These are phyloP conservation scores for Rhea pennata DNA, from an alignment of 2,113 vertebrate genomes.

Conservation along the genomic window DNA sequence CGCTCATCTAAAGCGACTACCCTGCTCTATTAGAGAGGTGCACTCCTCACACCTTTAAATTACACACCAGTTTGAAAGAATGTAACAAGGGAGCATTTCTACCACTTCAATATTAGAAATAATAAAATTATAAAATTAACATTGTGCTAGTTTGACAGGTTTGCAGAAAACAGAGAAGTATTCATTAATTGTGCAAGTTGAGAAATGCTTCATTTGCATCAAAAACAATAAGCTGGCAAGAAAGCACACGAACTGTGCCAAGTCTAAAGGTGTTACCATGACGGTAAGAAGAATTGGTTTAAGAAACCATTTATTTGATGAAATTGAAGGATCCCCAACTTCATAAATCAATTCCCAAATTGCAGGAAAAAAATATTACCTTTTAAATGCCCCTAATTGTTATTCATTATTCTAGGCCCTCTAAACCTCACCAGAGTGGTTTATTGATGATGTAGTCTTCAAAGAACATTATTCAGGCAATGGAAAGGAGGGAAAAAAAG, in stretches of 20 bases:
- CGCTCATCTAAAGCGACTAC: not conserved
- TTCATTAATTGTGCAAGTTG: conserved; percentile 49
- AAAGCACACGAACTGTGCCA: conserved; percentile 12
- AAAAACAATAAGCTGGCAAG: conserved; percentile 68
- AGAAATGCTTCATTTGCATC: conserved; percentile 63
- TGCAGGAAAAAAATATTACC: conserved; percentile 73
- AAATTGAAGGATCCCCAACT: conserved; percentile 73
- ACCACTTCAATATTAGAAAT: not conserved
- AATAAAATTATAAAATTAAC: not conserved
- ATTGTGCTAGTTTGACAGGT: not conserved
- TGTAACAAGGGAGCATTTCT: not conserved
- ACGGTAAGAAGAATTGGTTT: conserved; percentile 60
- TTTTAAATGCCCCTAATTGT: conserved; percentile 79
- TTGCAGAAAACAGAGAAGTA: not conserved
- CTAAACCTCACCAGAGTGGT: conserved; percentile 68
- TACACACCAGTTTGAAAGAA: not conserved
- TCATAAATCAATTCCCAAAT: conserved; percentile 79
- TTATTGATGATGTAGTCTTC: conserved; percentile 75
- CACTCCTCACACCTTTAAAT: not conserved
- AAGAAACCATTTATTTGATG: conserved; percentile 79
- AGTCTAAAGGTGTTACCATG: conserved; percentile 55
- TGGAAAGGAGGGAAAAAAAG: not conserved
- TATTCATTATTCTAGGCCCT: conserved; percentile 76
- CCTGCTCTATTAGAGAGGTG: not conserved
- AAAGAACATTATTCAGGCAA: conserved; percentile 71